Evolutionary conservation across 2,797 vertebrate genomes (phyloP), one percentile per base, ranked within the genome.

Genomic region (Tokudaia muenninki): DNA sequence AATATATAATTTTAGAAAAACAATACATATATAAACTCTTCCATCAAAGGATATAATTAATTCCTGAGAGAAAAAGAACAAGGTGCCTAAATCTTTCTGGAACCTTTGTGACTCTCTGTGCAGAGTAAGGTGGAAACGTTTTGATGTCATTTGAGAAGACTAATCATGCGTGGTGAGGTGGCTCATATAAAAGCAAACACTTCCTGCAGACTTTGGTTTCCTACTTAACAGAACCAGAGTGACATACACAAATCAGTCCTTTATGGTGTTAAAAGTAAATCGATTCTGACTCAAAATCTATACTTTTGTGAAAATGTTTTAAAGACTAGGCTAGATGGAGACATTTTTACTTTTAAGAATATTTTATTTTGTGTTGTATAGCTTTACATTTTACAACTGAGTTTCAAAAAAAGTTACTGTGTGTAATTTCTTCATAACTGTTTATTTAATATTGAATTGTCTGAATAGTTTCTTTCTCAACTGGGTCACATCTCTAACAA

Each of bases 31-130:
- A 50, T n/a, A 55, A 65, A 47, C 7, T 47, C 21, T 87, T 87
- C 50, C 67, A 72, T 72, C 34, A 55, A 57, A 87, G 50, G 34
- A 55, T n/a, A 52, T 87, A 87, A 87, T 87, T 87, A 87, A 87
- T 74, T 87, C 86, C 86, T 87, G 67, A 26, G 67, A 72, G 67
- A 72, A 8, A 87, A 87, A 37, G 50, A 87, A 29, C 13, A 87
- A 55, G 74, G 86, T 72, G 50, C 67, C 67, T 55, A 22, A 41
- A 57, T 22, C 47, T 55, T 87, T 87, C 34, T 37, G 13, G 34
- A 72, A 87, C 19, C 34, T 37, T 17, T 87, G 63, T 87, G 13
- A 72, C 31, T 72, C 41, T 55, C 86, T 55, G 50, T 55, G 22
- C 8, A 55, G 2, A 29, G 47, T 16, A 72, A 72, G 34, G 12